These are phyloP conservation scores for Seriola dumerili DNA, from an alignment of 2,113 vertebrate genomes.

Conservation along the genomic window DNA sequence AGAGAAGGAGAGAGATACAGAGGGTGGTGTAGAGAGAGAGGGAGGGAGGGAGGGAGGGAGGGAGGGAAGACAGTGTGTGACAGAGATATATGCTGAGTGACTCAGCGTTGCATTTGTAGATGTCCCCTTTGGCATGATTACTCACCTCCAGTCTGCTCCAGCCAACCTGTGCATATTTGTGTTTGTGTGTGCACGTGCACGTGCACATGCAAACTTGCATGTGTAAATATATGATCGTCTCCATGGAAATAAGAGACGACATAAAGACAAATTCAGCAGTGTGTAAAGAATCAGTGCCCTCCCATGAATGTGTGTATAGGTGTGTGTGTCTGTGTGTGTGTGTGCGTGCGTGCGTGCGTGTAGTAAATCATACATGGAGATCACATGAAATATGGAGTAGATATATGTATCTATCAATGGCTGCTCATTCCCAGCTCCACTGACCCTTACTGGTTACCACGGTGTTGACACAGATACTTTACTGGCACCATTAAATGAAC, in stretches of 20 bases:
- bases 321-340: not conserved
- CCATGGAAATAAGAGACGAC: not conserved
- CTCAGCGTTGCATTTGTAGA: conserved; percentile 46
- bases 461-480: not conserved
- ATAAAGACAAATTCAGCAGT: not conserved
- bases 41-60: not conserved
- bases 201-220: not conserved
- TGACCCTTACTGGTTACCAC: not conserved
- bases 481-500: too few species aligned
- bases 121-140: conserved; percentile 42
- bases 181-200: conserved; percentile 7
- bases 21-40: not conserved
- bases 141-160: conserved; percentile 30
- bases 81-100: conserved; percentile 44
- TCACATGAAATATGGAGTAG: not conserved
- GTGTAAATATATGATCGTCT: not conserved
- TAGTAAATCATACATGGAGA: not conserved
- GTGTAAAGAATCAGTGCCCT: not conserved
- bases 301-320: not conserved
- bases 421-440: not conserved
- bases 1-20: not conserved
- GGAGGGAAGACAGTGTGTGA: not conserved
- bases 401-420: not conserved
- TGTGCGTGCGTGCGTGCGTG: not conserved
- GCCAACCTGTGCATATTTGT: conserved; percentile 4